Percentiles rank a stretch among this genome's conserved stretches.
Evolutionary conservation across 2,888 invertebrate genomes (phyloP).

Genomic region (Eristalis tenax): DNA sequence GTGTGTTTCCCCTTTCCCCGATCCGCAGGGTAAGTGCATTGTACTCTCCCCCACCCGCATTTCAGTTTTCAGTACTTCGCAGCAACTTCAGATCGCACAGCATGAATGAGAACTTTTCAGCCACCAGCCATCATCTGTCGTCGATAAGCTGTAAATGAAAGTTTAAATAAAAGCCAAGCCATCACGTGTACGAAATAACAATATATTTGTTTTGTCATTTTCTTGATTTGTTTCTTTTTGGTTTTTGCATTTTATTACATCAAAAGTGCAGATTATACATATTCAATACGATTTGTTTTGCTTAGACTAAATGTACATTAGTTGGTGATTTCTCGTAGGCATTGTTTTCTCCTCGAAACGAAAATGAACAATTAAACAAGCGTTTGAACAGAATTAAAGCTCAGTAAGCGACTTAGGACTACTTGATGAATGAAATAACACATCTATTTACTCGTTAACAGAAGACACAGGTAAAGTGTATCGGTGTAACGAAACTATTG

Average conservation of each 20-base stretch:
- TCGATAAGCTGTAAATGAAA: neutral
- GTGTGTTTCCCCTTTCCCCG: neutral
- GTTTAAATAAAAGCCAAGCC: constrained; percentile 17
- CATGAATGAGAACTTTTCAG: neutral
- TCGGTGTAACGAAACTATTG: neutral
- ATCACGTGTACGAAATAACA: constrained; percentile 73
- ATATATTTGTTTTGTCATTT: constrained; percentile 68
- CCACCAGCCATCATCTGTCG: too few species aligned
- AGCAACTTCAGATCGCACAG: neutral
- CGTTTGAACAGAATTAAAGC: constrained; percentile 1
- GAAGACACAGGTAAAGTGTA: neutral
- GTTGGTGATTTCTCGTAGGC: constrained; percentile 56
- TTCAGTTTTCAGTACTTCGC: too few species aligned
- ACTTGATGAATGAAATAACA: neutral
- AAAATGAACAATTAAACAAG: neutral
- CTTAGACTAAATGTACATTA: constrained; percentile 66
- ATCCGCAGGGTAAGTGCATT: neutral
- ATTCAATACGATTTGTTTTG: constrained; percentile 47
- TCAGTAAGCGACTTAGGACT: constrained; percentile 6
- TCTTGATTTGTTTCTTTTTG: constrained; percentile 20
- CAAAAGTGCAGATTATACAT: constrained; percentile 73
- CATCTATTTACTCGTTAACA: neutral
- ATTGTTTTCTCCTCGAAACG: constrained; percentile 37
- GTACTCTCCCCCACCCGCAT: neutral
- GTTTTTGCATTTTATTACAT: constrained; percentile 71